Evolutionary conservation across 2,797 vertebrate species (phyloP).

Genomic region (Oceanodroma leucorhoa): DNA sequence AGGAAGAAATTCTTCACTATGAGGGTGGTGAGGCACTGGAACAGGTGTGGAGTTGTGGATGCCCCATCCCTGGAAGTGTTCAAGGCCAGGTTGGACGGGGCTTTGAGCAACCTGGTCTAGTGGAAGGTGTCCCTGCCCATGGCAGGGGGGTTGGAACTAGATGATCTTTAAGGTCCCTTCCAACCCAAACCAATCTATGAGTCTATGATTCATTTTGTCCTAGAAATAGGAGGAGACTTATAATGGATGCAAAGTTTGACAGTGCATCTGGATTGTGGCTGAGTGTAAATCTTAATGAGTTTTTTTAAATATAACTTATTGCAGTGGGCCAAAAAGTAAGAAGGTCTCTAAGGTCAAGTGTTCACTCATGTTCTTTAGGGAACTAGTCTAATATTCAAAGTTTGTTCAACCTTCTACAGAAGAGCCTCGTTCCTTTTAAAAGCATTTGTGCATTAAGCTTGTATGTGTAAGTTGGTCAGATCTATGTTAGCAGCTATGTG

Average conservation of each 20-base stretch:
- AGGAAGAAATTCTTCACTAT: no score
- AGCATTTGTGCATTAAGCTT: background rate
- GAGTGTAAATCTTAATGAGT: background rate
- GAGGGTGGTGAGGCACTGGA: no score
- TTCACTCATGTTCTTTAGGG: rapidly evolving
- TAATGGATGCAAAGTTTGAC: background rate
- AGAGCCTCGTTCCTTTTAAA: background rate
- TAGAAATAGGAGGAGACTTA: background rate
- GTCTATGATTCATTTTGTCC: background rate
- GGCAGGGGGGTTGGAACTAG: no score
- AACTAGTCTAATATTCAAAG: background rate
- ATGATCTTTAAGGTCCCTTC: no score
- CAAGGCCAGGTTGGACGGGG: no score
- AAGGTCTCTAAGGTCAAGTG: background rate
- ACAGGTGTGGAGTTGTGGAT: no score
- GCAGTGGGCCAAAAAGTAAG: background rate
- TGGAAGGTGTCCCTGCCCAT: no score
- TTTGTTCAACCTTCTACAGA: background rate
- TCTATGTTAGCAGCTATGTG: rapidly evolving
- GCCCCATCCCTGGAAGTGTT: no score
- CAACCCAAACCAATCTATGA: no score
- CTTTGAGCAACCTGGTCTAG: no score
- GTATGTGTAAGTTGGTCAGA: background rate
- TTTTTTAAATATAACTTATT: background rate
- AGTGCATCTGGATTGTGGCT: background rate